These are phyloP conservation scores for Drosophila mojavensis DNA, from an alignment of 1,140 invertebrate species.

Conservation along the genomic window DNA sequence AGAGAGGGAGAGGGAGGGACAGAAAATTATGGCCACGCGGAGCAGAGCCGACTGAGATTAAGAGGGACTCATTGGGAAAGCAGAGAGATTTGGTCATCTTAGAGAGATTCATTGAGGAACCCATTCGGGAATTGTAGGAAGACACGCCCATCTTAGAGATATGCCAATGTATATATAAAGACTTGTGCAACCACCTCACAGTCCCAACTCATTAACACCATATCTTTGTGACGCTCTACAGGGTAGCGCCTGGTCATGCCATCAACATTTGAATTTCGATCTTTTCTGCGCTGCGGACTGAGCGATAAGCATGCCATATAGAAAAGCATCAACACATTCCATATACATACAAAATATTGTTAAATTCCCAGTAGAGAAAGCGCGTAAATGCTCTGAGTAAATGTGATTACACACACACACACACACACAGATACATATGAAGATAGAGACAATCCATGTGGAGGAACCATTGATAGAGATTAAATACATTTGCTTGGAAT, in stretches of 20 bases:
- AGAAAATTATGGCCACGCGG: too few species aligned
- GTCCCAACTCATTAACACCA: neutral
- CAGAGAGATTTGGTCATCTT: too few species aligned
- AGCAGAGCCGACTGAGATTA: too few species aligned
- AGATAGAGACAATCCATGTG: slow-evolving; percentile 5
- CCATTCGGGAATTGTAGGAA: too few species aligned
- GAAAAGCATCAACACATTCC: slow-evolving; percentile 56
- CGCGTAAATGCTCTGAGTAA: slow-evolving; percentile 64
- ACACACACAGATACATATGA: slow-evolving; percentile 4
- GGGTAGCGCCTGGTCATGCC: slow-evolving; percentile 1
- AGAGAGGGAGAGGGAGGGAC: too few species aligned
- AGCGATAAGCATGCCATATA: slow-evolving; percentile 58
- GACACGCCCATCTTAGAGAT: too few species aligned
- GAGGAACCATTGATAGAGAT: slow-evolving; percentile 62
- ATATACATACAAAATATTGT: slow-evolving; percentile 41
- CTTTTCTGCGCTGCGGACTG: slow-evolving; percentile 35
- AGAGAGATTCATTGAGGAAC: too few species aligned
- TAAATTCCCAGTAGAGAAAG: slow-evolving; percentile 65
- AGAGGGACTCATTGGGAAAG: too few species aligned
- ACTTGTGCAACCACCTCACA: too few species aligned
- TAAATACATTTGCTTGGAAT: slow-evolving; percentile 40
- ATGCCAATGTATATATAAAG: too few species aligned
- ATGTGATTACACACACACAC: slow-evolving; percentile 47
- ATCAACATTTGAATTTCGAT: neutral
- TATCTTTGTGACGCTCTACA: neutral